Conservation (phyloP, 2,113 vertebrate genomes). For the Fregata magnificens region DNA sequence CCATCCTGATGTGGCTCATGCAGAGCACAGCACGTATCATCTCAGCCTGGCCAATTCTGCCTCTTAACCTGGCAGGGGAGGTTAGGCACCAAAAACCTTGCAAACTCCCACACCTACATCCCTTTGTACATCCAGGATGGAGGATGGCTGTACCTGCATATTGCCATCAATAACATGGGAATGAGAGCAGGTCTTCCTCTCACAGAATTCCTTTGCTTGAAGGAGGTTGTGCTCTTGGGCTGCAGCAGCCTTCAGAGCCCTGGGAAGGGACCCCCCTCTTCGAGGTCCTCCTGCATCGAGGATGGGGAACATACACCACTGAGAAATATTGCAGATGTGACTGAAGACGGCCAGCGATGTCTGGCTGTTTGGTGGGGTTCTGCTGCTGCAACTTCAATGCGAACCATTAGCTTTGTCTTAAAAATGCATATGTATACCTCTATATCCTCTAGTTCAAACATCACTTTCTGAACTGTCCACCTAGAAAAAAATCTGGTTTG, state of each 20-base stretch:
- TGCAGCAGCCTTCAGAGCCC: not conserved
- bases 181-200: not conserved
- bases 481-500: not conserved
- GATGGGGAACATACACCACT: not conserved
- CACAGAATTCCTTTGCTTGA: not conserved
- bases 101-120: not conserved
- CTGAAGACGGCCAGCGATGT: not conserved
- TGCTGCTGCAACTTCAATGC: not conserved
- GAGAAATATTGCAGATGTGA: not conserved
- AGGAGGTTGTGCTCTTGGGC: not conserved
- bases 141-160: not conserved
- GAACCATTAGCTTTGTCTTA: not conserved
- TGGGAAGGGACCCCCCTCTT: not conserved
- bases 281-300: not conserved
- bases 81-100: not conserved
- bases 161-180: not conserved
- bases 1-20: not conserved
- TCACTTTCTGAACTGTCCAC: not conserved
- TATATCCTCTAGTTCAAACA: not conserved
- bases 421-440: not conserved
- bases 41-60: not conserved
- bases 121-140: not conserved
- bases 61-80: not conserved
- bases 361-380: not conserved
- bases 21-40: not conserved